Percentiles rank a stretch among this genome's conserved stretches.
Conservation (phyloP, 2,888 invertebrate genomes). For the Druceiella hillmani region DNA sequence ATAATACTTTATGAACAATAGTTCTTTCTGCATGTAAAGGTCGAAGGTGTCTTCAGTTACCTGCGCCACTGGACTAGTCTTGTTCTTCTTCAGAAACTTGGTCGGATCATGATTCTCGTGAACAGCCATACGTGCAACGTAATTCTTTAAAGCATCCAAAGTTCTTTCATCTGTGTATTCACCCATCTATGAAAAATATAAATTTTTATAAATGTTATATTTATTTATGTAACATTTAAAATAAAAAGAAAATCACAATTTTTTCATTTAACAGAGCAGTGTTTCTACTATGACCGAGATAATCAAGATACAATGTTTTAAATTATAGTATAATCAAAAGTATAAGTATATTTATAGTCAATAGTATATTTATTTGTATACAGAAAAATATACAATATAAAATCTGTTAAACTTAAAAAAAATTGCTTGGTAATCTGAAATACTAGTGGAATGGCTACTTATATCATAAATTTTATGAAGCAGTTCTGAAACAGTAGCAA, state of each 20-base stretch:
- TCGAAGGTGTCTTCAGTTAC: slow-evolving; percentile 70
- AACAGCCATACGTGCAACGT: slow-evolving; percentile 62
- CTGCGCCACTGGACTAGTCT: slow-evolving; percentile 48
- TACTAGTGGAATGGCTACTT: no score
- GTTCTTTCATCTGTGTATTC: slow-evolving; percentile 65
- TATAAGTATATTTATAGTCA: no score
- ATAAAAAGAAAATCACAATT: slow-evolving; percentile 83
- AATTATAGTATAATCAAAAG: no score
- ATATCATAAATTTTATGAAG: no score
- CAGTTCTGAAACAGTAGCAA: no score
- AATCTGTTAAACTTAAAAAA: no score
- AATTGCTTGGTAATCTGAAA: no score
- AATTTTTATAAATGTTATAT: slow-evolving; percentile 20
- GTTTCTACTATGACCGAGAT: no score
- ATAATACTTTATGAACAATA: slow-evolving; percentile 81
- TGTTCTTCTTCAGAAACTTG: slow-evolving; percentile 46
- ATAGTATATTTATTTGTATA: no score
- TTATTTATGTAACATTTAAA: slow-evolving; percentile 76
- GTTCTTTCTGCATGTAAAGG: slow-evolving; percentile 61
- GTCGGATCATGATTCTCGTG: slow-evolving; percentile 45
- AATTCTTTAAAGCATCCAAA: slow-evolving; percentile 63
- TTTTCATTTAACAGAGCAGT: no score
- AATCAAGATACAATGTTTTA: no score
- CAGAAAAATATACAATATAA: no score
- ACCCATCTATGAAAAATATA: slow-evolving; percentile 54